A percentile compares a stretch with the other conserved stretches of the same genome.
Evolutionary conservation across 2,113 vertebrate species (phyloP).

Genomic region (Clarias macrocephalus): DNA sequence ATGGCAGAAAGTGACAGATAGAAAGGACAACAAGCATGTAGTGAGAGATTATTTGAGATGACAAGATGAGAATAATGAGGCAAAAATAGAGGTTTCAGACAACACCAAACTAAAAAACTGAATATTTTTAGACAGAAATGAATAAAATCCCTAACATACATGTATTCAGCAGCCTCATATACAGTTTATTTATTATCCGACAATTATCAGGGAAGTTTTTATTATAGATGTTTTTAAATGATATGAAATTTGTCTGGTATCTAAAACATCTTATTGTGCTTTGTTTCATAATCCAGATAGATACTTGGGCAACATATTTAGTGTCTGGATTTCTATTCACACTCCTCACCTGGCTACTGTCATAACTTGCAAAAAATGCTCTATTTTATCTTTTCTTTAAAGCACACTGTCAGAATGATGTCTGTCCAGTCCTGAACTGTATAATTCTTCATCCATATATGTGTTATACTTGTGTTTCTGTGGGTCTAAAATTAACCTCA

Average conservation of each 20-base stretch:
- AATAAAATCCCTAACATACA: neutral
- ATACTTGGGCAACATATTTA: slow-evolving; percentile 18
- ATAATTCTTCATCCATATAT: slow-evolving; percentile 28
- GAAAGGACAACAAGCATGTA: neutral
- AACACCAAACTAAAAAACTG: neutral
- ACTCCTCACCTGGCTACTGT: slow-evolving; percentile 34
- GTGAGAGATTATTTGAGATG: neutral
- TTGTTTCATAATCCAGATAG: slow-evolving; percentile 18
- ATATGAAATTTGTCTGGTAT: neutral
- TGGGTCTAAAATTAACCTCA: slow-evolving; percentile 49
- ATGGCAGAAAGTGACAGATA: neutral
- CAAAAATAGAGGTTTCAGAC: neutral
- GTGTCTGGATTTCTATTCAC: slow-evolving; percentile 8
- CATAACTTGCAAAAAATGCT: slow-evolving; percentile 22
- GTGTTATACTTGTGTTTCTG: slow-evolving; percentile 26
- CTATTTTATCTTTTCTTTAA: slow-evolving; percentile 26
- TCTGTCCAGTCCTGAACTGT: slow-evolving; percentile 42
- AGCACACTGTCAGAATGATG: slow-evolving; percentile 46
- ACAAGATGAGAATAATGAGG: slow-evolving; percentile 14
- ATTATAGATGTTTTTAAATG: neutral
- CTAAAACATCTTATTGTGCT: slow-evolving; percentile 25
- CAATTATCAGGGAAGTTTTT: neutral
- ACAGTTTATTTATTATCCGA: neutral
- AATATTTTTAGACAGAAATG: neutral
- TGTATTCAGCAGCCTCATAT: neutral